phyloP scores from a whole-genome alignment of 2,797 vertebrate genomes.

The Discoglossus pictus region DNA sequence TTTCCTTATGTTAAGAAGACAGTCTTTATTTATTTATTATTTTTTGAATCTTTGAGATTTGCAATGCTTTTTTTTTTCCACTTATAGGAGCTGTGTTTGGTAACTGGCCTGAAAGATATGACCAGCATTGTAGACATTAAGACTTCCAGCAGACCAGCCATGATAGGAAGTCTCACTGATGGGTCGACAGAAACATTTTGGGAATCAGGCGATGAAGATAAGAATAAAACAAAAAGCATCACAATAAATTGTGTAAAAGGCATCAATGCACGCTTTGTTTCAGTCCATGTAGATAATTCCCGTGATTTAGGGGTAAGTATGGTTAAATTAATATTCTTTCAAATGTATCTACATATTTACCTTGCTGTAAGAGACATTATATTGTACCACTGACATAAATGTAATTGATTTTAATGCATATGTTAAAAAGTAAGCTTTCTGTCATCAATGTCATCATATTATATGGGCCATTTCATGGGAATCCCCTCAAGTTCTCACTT shows the following conservation, averaged over 20 bases:
- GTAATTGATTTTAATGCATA: too few species aligned
- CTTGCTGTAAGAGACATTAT: too few species aligned
- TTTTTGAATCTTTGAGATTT: constrained; percentile 27
- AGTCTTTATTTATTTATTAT: too few species aligned
- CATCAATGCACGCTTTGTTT: constrained; percentile 89
- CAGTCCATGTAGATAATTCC: constrained; percentile 97
- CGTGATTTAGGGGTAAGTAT: constrained; percentile 92
- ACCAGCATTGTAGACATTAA: constrained; percentile 97
- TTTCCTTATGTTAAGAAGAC: too few species aligned
- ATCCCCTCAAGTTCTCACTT: too few species aligned
- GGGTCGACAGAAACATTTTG: constrained; percentile 98
- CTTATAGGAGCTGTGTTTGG: constrained; percentile 87
- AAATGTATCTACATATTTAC: background rate
- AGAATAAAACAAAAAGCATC: constrained; percentile 98
- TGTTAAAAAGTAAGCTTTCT: too few species aligned
- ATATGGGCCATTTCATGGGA: too few species aligned
- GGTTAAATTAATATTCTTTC: background rate
- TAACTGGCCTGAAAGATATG: constrained; percentile 94
- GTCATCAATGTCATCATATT: too few species aligned
- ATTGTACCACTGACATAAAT: too few species aligned
- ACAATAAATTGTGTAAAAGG: constrained; percentile 98
- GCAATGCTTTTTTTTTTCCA: constrained; percentile 48
- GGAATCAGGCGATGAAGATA: constrained; percentile 98
- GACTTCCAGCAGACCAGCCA: constrained; percentile 96
- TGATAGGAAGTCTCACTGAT: constrained; percentile 99